Percentiles rank a stretch among this genome's conserved stretches.
phyloP scores from a whole-genome alignment of 2,888 invertebrate genomes.

The Sepioteuthis lessoniana region DNA sequence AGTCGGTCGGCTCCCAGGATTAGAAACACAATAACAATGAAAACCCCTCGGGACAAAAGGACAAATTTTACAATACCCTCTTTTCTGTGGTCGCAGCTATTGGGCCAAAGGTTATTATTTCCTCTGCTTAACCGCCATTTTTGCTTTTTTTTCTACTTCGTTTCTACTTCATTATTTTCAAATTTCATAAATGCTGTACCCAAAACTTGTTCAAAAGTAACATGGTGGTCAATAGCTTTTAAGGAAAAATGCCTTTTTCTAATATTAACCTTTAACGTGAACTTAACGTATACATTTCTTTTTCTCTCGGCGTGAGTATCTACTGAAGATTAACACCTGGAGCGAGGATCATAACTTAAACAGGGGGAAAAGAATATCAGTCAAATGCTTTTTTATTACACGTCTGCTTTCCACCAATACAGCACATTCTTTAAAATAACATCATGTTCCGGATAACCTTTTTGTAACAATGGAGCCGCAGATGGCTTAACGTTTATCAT shows the following conservation, averaged over 20 bases:
- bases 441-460: too few relatives aligned
- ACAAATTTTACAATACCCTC: neutral
- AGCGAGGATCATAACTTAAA: neutral
- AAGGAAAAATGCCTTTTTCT: neutral
- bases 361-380: neutral
- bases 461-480: too few relatives aligned
- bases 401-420: too few relatives aligned
- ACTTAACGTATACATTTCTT: neutral
- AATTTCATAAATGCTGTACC: neutral
- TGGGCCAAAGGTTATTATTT: neutral
- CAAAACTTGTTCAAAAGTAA: neutral
- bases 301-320: neutral
- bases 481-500: too few relatives aligned
- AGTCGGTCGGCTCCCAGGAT: slow-evolving; percentile 21
- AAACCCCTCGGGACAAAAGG: neutral
- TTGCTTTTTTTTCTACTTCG: neutral
- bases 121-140: neutral
- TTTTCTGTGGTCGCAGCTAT: neutral
- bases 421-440: too few relatives aligned
- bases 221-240: neutral
- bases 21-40: neutral
- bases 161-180: neutral
- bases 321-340: neutral
- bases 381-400: too few relatives aligned
- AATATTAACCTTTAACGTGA: neutral